Evolutionary conservation across 2,797 vertebrate genomes (phyloP).

Genomic region (Chaetophractus vellerosus): DNA sequence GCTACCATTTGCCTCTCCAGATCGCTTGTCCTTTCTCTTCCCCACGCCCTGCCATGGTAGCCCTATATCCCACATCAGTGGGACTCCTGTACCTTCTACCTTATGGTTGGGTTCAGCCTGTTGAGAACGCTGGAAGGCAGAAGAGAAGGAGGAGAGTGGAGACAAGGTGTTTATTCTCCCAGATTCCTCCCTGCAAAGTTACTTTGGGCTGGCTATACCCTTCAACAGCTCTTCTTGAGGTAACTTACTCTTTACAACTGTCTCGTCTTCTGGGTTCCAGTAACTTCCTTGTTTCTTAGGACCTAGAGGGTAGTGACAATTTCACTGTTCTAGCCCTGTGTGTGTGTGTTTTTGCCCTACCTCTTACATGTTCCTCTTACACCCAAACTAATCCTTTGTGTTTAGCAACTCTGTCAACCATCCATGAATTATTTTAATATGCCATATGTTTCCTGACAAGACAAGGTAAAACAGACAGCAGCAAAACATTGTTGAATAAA

Average conservation of each 20-base stretch:
- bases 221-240: background rate
- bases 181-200: background rate
- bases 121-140: background rate
- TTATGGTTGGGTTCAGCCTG: background rate
- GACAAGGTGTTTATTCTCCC: background rate
- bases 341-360: background rate
- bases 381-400: slow-evolving; percentile 26
- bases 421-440: slow-evolving; percentile 52
- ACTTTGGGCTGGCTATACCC: background rate
- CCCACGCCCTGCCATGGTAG: background rate
- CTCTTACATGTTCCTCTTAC: background rate
- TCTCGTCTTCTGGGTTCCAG: background rate
- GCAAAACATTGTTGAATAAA: slow-evolving; percentile 8
- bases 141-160: background rate
- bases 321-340: background rate
- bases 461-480: background rate
- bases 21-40: background rate
- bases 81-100: background rate
- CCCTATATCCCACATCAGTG: too few species aligned
- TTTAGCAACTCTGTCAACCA: background rate
- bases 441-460: slow-evolving; percentile 13
- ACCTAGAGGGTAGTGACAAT: background rate
- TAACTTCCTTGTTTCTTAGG: slow-evolving; percentile 48
- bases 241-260: background rate
- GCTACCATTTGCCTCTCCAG: background rate